Evolutionary conservation across 2,113 vertebrate genomes (phyloP).

Genomic region (Sceloporus tristichus): DNA sequence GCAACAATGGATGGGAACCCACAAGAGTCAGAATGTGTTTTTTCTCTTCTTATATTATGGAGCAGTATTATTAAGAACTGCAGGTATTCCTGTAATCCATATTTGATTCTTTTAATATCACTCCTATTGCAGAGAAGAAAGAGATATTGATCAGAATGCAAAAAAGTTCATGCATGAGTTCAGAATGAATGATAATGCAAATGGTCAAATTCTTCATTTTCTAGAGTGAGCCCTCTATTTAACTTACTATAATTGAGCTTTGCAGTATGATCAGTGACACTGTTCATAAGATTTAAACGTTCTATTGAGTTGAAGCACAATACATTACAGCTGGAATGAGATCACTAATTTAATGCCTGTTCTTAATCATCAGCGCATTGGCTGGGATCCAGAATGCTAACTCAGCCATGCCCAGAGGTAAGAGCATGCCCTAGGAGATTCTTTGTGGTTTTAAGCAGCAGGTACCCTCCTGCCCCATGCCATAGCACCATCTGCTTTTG

Average conservation of each 20-base stretch:
- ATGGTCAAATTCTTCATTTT: not conserved
- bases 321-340: not conserved
- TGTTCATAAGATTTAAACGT: constrained; percentile 24
- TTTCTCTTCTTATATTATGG: not conserved
- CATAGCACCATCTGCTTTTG: not conserved
- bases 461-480: too few species aligned
- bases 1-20: not conserved
- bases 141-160: not conserved
- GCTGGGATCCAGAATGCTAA: not conserved
- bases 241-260: not conserved
- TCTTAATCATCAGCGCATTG: constrained; percentile 52
- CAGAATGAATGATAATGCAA: too few species aligned
- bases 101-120: not conserved
- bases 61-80: not conserved
- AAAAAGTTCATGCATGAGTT: not conserved
- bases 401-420: not conserved
- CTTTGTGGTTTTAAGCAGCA: not conserved
- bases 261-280: not conserved
- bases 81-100: not conserved
- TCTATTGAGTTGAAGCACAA: constrained; percentile 53
- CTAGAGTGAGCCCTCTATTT: not conserved
- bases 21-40: not conserved
- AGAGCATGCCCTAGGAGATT: not conserved
- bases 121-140: not conserved
- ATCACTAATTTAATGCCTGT: constrained; percentile 58